Conservation (phyloP, 2,113 vertebrate species). For the Oenanthe oenanthe region DNA sequence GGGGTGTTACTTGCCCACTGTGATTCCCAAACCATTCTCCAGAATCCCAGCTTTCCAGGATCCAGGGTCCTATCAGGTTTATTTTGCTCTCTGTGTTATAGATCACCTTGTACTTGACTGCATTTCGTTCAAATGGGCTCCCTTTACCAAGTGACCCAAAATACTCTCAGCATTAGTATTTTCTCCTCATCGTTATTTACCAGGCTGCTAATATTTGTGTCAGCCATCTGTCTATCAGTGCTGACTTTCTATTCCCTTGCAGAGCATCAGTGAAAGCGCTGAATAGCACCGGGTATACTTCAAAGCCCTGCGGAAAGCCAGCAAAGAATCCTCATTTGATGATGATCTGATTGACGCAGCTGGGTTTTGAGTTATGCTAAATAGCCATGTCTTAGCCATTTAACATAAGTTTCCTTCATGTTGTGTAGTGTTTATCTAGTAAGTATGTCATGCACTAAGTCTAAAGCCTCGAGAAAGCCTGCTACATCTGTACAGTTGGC, state of each 20-base stretch:
- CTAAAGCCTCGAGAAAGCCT: slow-evolving; percentile 34
- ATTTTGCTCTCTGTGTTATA: neutral
- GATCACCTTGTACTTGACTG: neutral
- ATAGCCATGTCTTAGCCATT: slow-evolving; percentile 43
- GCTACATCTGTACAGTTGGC: slow-evolving; percentile 22
- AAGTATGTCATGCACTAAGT: slow-evolving; percentile 31
- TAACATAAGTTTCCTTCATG: slow-evolving; percentile 49
- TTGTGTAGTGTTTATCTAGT: slow-evolving; percentile 41
- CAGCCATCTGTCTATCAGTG: slow-evolving; percentile 61
- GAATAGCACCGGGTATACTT: slow-evolving; percentile 45
- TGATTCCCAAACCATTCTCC: neutral
- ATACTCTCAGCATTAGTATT: slow-evolving; percentile 12
- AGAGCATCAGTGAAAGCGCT: slow-evolving; percentile 51
- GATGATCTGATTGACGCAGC: slow-evolving; percentile 63
- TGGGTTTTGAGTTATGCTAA: slow-evolving; percentile 61
- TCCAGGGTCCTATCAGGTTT: neutral
- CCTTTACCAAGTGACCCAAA: slow-evolving; percentile 9
- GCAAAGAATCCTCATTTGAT: slow-evolving; percentile 43
- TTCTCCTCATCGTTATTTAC: slow-evolving; percentile 33
- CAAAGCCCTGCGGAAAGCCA: slow-evolving; percentile 52
- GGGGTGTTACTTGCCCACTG: neutral
- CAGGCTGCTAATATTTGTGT: slow-evolving; percentile 63
- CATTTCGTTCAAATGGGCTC: neutral
- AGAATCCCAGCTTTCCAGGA: neutral
- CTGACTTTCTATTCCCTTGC: slow-evolving; percentile 55